These are phyloP conservation scores for Phylloscopus trochiloides DNA, from an alignment of 2,113 vertebrate genomes.

Conservation along the genomic window DNA sequence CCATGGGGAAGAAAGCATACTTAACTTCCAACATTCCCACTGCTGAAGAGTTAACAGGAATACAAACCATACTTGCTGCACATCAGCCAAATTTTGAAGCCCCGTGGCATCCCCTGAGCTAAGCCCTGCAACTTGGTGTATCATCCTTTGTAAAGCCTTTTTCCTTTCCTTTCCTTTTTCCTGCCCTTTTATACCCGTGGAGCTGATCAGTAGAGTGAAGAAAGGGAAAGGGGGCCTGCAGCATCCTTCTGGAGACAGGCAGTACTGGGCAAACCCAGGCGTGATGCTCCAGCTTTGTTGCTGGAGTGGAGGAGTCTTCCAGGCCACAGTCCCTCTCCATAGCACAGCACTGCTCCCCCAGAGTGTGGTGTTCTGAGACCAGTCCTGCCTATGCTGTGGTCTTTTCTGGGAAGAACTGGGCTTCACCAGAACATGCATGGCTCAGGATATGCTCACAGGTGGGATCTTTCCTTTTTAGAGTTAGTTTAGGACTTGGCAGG, in stretches of 20 bases:
- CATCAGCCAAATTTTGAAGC: constrained; percentile 12
- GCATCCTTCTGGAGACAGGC: constrained; percentile 13
- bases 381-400: not conserved
- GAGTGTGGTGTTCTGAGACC: not conserved
- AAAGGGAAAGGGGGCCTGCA: not conserved
- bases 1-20: not conserved
- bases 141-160: constrained; percentile 31
- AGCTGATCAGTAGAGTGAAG: not conserved
- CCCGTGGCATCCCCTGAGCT: constrained; percentile 11
- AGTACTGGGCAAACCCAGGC: not conserved
- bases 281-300: constrained; percentile 12
- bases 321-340: not conserved
- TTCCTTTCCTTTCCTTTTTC: constrained; percentile 12
- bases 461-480: constrained; percentile 16
- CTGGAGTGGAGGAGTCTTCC: constrained; percentile 52
- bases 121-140: not conserved
- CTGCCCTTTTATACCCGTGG: not conserved
- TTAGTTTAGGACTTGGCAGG: constrained; percentile 25
- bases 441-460: constrained; percentile 15
- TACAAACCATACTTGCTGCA: not conserved
- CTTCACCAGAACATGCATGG: not conserved
- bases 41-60: constrained; percentile 35
- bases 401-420: constrained; percentile 18
- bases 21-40: constrained; percentile 28
- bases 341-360: not conserved